Conservation (phyloP, 2,113 vertebrate species). For the Oxyruncus cristatus region DNA sequence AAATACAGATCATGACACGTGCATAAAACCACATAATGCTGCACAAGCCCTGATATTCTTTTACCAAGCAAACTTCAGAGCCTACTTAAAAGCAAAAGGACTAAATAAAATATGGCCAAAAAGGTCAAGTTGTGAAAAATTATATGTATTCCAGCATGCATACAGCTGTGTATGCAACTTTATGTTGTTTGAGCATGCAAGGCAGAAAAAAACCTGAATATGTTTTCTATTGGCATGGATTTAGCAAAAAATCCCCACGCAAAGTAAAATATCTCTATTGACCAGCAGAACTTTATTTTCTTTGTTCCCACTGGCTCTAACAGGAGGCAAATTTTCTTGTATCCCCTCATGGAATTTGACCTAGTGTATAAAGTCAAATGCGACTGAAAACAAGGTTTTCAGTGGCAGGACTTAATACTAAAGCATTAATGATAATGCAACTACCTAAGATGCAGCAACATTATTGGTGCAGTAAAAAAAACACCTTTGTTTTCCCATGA, state of each 20-base stretch:
- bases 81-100: background rate
- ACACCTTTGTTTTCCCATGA: background rate
- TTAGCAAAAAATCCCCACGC: background rate
- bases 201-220: background rate
- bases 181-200: background rate
- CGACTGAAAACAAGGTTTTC: background rate
- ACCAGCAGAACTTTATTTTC: background rate
- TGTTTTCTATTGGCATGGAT: background rate
- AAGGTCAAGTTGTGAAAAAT: background rate
- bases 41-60: background rate
- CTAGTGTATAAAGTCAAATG: accelerated
- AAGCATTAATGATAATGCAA: background rate
- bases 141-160: background rate
- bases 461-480: background rate
- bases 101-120: background rate
- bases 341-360: background rate
- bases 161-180: background rate
- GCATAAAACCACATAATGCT: background rate
- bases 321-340: background rate
- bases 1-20: background rate
- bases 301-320: background rate
- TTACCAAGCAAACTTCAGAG: background rate
- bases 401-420: background rate
- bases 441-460: background rate
- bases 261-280: background rate